Percentiles rank a stretch among this genome's conserved stretches.
phyloP scores from a whole-genome alignment of 1,140 invertebrate genomes.

The Meloidogyne exigua region DNA sequence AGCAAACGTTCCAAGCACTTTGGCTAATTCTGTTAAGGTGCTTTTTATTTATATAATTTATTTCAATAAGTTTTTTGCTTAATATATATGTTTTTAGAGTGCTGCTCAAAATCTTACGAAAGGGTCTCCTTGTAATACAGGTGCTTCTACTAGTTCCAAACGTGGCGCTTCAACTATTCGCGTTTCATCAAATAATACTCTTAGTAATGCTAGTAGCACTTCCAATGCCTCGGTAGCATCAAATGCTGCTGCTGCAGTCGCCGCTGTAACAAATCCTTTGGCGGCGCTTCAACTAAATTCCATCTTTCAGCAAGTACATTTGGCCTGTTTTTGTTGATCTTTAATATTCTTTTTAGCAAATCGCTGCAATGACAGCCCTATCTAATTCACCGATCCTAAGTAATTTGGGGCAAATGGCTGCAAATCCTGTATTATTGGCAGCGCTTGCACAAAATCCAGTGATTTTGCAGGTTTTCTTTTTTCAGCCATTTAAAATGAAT shows the following conservation, averaged over 20 bases:
- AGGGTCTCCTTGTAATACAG: neutral
- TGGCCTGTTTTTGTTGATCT: neutral
- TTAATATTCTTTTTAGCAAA: conserved; percentile 6
- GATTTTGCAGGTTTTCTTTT: conserved; percentile 7
- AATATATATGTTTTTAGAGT: neutral
- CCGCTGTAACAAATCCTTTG: conserved; percentile 16
- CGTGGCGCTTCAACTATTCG: neutral
- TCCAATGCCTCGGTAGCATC: neutral
- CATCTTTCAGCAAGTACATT: conserved; percentile 1
- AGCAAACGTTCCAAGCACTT: neutral
- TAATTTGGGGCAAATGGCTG: conserved; percentile 9
- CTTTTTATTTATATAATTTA: neutral
- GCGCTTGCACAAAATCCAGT: conserved; percentile 6
- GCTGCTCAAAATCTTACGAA: neutral
- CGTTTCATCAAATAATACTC: neutral
- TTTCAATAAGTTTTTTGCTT: neutral
- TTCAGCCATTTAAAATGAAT: neutral
- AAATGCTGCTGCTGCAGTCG: conserved; percentile 19
- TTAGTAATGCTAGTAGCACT: conserved; percentile 8
- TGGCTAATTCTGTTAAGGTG: conserved; percentile 6
- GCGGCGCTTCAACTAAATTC: conserved; percentile 24
- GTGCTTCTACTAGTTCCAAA: neutral
- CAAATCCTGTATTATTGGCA: neutral
- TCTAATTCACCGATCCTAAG: neutral
- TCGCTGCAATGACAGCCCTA: conserved; percentile 17